phyloP scores from a whole-genome alignment of 2,888 invertebrate genomes.

The Anoncus sp. region DNA sequence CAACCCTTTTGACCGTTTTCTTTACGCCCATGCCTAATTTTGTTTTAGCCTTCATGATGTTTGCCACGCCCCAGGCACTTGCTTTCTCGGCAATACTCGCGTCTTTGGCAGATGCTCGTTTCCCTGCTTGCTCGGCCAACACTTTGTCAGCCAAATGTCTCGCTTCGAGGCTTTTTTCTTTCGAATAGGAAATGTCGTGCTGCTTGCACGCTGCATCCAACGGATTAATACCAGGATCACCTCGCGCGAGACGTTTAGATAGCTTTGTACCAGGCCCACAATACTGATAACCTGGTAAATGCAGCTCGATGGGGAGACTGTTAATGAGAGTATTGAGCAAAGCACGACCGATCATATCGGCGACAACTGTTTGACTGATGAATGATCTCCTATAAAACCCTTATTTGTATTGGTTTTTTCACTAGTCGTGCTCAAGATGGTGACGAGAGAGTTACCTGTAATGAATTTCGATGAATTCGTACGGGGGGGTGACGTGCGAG shows the following conservation, averaged over 20 bases:
- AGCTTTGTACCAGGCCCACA: constrained; percentile 66
- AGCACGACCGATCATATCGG: background rate
- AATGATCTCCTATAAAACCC: too few relatives aligned
- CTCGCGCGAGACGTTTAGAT: background rate
- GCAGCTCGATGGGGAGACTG: constrained; percentile 54
- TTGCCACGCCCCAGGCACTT: constrained; percentile 70
- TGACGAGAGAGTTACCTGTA: too few relatives aligned
- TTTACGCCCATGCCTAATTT: constrained; percentile 38
- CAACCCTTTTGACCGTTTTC: background rate
- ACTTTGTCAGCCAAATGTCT: constrained; percentile 3
- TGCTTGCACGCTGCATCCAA: background rate
- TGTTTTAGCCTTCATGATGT: constrained; percentile 74
- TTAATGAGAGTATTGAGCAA: constrained; percentile 44
- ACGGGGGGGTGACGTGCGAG: background rate
- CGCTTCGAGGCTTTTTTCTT: background rate
- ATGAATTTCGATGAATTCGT: too few relatives aligned
- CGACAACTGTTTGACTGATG: background rate
- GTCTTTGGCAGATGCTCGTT: background rate
- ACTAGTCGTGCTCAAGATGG: too few relatives aligned
- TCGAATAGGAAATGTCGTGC: constrained; percentile 10
- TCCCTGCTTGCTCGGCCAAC: constrained; percentile 4
- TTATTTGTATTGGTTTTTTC: too few relatives aligned
- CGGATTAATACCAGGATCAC: constrained; percentile 1
- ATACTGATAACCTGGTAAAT: constrained; percentile 48
- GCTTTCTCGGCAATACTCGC: constrained; percentile 71